Evolutionary conservation across 2,797 vertebrate genomes (phyloP).

Genomic region (Poecilia velifera): DNA sequence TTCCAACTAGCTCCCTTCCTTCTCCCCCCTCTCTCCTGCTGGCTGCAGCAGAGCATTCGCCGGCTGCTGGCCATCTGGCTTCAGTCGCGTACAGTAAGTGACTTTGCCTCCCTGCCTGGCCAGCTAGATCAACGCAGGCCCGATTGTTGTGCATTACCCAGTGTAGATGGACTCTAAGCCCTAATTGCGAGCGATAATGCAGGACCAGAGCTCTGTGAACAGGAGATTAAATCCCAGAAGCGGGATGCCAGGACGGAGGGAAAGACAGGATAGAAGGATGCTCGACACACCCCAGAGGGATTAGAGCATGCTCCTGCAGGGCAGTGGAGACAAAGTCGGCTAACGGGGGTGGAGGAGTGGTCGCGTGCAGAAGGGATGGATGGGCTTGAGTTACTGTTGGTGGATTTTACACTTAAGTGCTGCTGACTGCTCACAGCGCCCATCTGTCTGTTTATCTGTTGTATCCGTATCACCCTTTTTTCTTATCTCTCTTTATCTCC

Average conservation of each 20-base stretch:
- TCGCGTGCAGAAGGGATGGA: conserved; percentile 34
- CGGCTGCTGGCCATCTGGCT: conserved; percentile 75
- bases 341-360: conserved; percentile 54
- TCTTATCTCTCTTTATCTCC: conserved; percentile 68
- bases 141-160: conserved; percentile 69
- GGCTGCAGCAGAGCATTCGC: conserved; percentile 52
- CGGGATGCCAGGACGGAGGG: conserved; percentile 60
- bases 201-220: conserved; percentile 54
- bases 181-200: conserved; percentile 81
- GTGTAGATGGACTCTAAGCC: conserved; percentile 76
- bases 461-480: conserved; percentile 63
- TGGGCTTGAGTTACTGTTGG: conserved; percentile 48
- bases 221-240: conserved; percentile 73
- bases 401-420: conserved; percentile 72
- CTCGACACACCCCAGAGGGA: conserved; percentile 71
- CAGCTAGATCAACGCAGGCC: conserved; percentile 64
- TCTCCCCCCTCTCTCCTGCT: conserved; percentile 24
- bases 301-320: conserved; percentile 59
- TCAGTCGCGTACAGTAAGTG: conserved; percentile 62
- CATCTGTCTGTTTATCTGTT: conserved; percentile 75
- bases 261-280: conserved; percentile 63
- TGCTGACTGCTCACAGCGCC: conserved; percentile 74
- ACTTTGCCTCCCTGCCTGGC: conserved; percentile 63
- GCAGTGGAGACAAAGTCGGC: conserved; percentile 64
- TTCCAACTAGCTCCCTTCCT: conserved; percentile 19